Conservation (phyloP, 2,113 vertebrate species). For the Pelmatolapia mariae region DNA sequence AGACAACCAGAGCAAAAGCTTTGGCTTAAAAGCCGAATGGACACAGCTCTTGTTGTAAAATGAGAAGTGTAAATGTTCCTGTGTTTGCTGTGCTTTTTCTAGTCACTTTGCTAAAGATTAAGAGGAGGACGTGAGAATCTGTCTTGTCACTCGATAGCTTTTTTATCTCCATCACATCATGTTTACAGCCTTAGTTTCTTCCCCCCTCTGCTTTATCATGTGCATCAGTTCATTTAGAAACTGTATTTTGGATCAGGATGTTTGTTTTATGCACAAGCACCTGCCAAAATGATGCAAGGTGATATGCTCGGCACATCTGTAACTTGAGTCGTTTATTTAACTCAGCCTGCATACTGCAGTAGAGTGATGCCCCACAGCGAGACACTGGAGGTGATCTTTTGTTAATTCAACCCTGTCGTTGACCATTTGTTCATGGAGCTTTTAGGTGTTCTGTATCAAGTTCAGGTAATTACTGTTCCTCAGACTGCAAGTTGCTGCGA, state of each 20-base stretch:
- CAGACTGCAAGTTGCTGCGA: neutral
- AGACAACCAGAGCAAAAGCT: neutral
- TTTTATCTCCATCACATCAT: neutral
- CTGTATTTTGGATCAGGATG: neutral
- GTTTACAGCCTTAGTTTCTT: neutral
- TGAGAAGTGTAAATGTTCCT: neutral
- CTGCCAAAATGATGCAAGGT: neutral
- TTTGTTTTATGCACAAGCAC: neutral
- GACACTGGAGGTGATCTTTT: conserved; percentile 18
- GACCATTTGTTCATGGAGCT: conserved; percentile 10
- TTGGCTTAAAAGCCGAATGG: neutral
- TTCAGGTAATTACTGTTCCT: conserved; percentile 57
- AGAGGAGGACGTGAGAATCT: neutral
- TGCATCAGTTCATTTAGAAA: neutral
- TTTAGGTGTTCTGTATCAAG: conserved; percentile 49
- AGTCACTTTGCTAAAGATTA: conserved; percentile 33
- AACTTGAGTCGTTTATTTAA: conserved; percentile 33
- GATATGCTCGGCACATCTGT: neutral
- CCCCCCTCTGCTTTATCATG: neutral
- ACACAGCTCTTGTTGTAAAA: neutral
- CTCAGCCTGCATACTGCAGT: neutral
- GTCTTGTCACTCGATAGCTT: neutral
- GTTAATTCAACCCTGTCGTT: conserved; percentile 46
- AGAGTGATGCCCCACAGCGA: neutral
- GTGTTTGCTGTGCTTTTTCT: conserved; percentile 5